phyloP scores from a whole-genome alignment of 2,113 vertebrate genomes.

The Macquaria ambigua region DNA sequence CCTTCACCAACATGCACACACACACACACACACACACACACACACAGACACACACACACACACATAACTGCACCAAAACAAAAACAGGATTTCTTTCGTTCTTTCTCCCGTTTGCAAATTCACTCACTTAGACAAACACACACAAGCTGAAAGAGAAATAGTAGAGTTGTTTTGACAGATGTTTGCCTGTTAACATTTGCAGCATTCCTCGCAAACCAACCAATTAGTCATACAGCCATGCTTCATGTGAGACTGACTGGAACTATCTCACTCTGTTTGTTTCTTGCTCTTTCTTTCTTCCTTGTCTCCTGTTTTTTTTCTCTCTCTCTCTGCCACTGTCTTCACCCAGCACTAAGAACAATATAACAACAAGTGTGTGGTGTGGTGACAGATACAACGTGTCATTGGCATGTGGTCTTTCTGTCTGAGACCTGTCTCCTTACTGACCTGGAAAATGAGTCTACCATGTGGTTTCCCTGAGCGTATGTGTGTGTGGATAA shows the following conservation, averaged over 20 bases:
- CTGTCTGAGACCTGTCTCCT: constrained; percentile 39
- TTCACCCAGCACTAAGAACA: background rate
- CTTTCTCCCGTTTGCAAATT: constrained; percentile 20
- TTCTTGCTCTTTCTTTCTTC: constrained; percentile 4
- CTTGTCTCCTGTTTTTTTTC: background rate
- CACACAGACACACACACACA: constrained; percentile 24
- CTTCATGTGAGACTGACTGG: constrained; percentile 41
- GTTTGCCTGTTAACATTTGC: constrained; percentile 58
- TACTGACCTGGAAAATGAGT: constrained; percentile 38
- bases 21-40: constrained; percentile 23
- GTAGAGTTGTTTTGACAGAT: constrained; percentile 58
- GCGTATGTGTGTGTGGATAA: constrained; percentile 11
- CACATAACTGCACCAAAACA: background rate
- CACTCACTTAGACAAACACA: constrained; percentile 34
- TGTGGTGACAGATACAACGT: constrained; percentile 33
- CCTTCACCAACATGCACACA: constrained; percentile 68
- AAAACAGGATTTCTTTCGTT: constrained; percentile 12
- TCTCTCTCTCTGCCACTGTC: constrained; percentile 1
- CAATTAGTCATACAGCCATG: constrained; percentile 67
- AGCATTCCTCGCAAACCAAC: constrained; percentile 67
- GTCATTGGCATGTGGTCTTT: constrained; percentile 50
- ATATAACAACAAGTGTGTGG: constrained; percentile 5
- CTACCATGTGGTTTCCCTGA: constrained; percentile 31
- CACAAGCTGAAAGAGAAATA: constrained; percentile 47
- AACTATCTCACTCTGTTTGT: constrained; percentile 8